Evolutionary conservation across 1,140 invertebrate genomes (phyloP), one percentile per base, ranked within the genome.

Genomic region (Neodiprion fabricii): DNA sequence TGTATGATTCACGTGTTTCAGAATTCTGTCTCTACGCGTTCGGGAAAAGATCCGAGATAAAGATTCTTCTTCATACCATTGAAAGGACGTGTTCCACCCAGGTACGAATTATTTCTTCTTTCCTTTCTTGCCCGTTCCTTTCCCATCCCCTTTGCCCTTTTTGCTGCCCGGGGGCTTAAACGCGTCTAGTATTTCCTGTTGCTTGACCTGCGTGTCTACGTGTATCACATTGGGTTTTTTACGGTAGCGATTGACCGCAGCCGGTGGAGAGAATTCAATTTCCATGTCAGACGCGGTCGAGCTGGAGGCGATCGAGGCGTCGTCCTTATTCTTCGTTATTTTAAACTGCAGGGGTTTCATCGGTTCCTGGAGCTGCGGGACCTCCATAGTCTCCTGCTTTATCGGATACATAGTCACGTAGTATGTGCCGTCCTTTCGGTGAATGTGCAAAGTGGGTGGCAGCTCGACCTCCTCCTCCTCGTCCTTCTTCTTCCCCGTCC

Each of bases 271-370:
- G 76, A 87, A 88, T 78, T 89, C 87, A 66, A 89, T 87, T 73
- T 89, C 87, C 81, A 89, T 85, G 71, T 89, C 86, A 1, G 87
- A 88, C 48, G 85, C 87, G 5, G 83, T 83, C 0, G 86, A 87
- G 48, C 86, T 87, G 9, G 81, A 79, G 8, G 78, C 75, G 1
- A 72, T 70, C 0, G 85, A 85, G 1, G 70, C 77, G 8, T 82
- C 79, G 49, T 85, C 83, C 67, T 81, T 83, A 28, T 84, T 86
- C 70, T 81, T 84, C 1, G 80, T 80, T 10, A 89, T 85, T 49
- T 84, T 87, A 71, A 89, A 89, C 23, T 88, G 81, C 14, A 89
- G 71, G 3, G 87, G 87, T 81, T 88, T 89, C 67, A 80, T 82
- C 0, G 81, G 85, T 21, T 82, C 76, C 9, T 83, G 77, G 1